Percentiles rank a stretch among this genome's conserved stretches.
Conservation (phyloP, 1,140 invertebrate species). For the Phocides pigmalion region DNA sequence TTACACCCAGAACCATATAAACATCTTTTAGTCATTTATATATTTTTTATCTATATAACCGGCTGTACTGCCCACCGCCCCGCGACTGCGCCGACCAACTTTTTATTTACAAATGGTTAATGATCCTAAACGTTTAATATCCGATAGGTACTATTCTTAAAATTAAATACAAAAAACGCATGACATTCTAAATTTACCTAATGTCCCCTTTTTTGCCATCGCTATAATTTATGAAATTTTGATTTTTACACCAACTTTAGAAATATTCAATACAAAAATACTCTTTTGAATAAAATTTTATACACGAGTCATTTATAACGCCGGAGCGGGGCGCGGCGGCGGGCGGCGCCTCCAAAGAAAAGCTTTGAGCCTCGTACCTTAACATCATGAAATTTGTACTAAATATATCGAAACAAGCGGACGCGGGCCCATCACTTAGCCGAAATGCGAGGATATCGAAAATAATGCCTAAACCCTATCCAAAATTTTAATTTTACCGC, state of each 20-base stretch:
- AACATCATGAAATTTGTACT: conserved; percentile 84
- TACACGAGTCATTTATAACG: conserved; percentile 80
- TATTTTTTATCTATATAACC: conserved; percentile 84
- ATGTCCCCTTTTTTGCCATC: conserved; percentile 74
- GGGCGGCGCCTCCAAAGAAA: conserved; percentile 71
- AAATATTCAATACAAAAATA: conserved; percentile 85
- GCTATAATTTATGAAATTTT: conserved; percentile 84
- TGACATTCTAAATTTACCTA: conserved; percentile 84
- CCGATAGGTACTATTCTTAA: conserved; percentile 78
- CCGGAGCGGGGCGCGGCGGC: conserved; percentile 55
- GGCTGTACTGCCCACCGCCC: conserved; percentile 59
- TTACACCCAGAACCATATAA: conserved; percentile 85
- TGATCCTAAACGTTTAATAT: conserved; percentile 84
- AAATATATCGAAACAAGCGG: conserved; percentile 79
- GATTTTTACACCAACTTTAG: conserved; percentile 84
- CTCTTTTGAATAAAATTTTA: conserved; percentile 84
- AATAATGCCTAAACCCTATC: conserved; percentile 78
- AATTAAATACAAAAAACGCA: conserved; percentile 85
- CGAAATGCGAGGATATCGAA: conserved; percentile 83
- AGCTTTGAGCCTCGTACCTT: conserved; percentile 83
- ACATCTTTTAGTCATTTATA: conserved; percentile 84
- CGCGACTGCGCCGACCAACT: conserved; percentile 62
- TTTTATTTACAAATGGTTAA: conserved; percentile 84
- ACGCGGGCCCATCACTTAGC: conserved; percentile 77
- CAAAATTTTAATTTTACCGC: conserved; percentile 59